Conservation (phyloP, 2,113 vertebrate genomes). For the Hyaena hyaena region DNA sequence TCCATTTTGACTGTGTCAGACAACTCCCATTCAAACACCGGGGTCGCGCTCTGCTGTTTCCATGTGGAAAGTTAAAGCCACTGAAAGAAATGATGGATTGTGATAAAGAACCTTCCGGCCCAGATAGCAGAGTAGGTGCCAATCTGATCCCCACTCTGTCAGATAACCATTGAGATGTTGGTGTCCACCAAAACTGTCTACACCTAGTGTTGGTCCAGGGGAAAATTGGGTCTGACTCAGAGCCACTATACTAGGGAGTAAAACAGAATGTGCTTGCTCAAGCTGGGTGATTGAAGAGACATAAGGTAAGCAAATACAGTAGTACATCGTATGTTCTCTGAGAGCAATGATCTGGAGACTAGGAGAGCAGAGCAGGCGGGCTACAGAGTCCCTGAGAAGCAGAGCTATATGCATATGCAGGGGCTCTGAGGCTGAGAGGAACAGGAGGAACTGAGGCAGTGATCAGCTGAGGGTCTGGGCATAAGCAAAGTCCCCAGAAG, state of each 20-base stretch:
- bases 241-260: not conserved
- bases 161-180: not conserved
- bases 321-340: fast-evolving
- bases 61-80: not conserved
- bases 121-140: too few species aligned
- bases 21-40: not conserved
- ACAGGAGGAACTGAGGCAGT: not conserved
- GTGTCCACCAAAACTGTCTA: not conserved
- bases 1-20: not conserved
- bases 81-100: not conserved
- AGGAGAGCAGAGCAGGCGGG: too few species aligned
- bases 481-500: not conserved
- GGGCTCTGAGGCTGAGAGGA: not conserved
- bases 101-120: not conserved
- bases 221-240: not conserved
- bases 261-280: not conserved
- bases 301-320: not conserved
- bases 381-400: fast-evolving
- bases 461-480: not conserved
- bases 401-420: too few species aligned
- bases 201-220: not conserved
- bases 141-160: not conserved
- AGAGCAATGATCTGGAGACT: too few species aligned
- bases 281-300: not conserved
- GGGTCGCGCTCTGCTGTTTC: not conserved